A percentile compares a stretch with the other conserved stretches of the same genome.
Conservation (phyloP, 1,140 invertebrate genomes). For the Leptonema lineaticorne region DNA sequence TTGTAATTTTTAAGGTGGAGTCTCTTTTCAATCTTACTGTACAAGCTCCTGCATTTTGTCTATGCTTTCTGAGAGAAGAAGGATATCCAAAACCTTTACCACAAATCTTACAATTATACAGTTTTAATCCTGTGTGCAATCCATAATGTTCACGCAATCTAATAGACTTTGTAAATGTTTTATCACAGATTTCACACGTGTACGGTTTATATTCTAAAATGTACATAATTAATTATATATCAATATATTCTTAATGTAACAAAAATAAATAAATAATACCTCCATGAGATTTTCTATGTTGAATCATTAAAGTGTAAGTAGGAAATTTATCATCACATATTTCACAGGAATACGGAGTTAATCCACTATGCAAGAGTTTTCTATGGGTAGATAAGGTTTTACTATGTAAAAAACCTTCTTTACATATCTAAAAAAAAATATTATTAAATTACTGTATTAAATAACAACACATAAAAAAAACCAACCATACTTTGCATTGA, state of each 20-base stretch:
- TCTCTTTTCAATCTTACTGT: conserved; percentile 5
- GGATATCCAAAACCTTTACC: conserved; percentile 37
- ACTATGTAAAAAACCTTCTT: conserved; percentile 27
- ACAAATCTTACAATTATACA: conserved; percentile 33
- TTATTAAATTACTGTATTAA: not conserved
- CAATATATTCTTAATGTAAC: not conserved
- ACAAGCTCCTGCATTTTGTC: conserved; percentile 9
- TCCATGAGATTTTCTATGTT: conserved; percentile 28
- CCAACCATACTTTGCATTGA: conserved; percentile 26
- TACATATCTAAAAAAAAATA: conserved; percentile 28
- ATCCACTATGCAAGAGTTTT: conserved; percentile 29
- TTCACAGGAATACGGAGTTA: conserved; percentile 35
- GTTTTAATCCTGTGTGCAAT: conserved; percentile 35
- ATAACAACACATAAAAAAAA: not conserved
- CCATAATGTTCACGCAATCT: conserved; percentile 35
- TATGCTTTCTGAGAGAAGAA: conserved; percentile 33
- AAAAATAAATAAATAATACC: conserved; percentile 13
- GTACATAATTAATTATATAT: not conserved
- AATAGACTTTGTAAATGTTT: conserved; percentile 31
- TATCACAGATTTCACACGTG: conserved; percentile 37
- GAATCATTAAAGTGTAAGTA: conserved; percentile 22
- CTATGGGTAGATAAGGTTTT: conserved; percentile 34
- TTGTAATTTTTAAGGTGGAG: not conserved
- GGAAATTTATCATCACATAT: conserved; percentile 33
- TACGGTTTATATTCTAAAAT: conserved; percentile 38